These are phyloP conservation scores for Deroplatys truncata DNA, from an alignment of 2,888 invertebrate species.

Conservation along the genomic window DNA sequence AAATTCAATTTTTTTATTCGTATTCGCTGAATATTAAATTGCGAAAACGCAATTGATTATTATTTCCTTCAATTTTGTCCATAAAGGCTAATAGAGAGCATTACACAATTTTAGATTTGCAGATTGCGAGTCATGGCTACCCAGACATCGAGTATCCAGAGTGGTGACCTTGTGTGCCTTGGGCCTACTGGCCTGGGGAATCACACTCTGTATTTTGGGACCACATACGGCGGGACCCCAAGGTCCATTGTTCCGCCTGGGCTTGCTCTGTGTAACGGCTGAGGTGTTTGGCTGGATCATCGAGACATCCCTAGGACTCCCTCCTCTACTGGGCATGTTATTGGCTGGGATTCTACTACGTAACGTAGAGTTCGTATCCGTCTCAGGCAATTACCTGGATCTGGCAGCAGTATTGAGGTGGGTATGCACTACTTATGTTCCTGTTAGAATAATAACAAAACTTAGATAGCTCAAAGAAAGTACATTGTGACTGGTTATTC, in stretches of 20 bases:
- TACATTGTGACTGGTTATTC: too few relatives aligned
- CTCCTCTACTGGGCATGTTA: constrained; percentile 83
- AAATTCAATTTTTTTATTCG: too few relatives aligned
- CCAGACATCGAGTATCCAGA: not conserved
- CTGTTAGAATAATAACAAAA: too few relatives aligned
- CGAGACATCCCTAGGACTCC: constrained; percentile 68
- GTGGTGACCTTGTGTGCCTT: not conserved
- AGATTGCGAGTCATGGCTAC: not conserved
- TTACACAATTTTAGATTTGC: not conserved
- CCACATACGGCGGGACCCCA: constrained; percentile 22
- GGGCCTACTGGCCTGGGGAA: constrained; percentile 64
- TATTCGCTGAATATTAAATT: too few relatives aligned
- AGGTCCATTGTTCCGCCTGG: constrained; percentile 28
- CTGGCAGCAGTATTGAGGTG: constrained; percentile 71
- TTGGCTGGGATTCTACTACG: constrained; percentile 71
- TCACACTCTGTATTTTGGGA: constrained; percentile 50
- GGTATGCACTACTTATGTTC: constrained; percentile 13
- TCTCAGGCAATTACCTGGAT: constrained; percentile 61
- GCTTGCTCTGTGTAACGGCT: constrained; percentile 22
- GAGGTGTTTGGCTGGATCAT: constrained; percentile 41
- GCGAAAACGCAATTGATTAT: too few relatives aligned
- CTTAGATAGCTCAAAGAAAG: too few relatives aligned
- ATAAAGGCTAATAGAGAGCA: too few relatives aligned
- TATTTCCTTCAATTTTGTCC: too few relatives aligned
- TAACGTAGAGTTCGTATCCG: constrained; percentile 68